Evolutionary conservation across 2,888 invertebrate species (phyloP).

Genomic region (Tachina grossa): DNA sequence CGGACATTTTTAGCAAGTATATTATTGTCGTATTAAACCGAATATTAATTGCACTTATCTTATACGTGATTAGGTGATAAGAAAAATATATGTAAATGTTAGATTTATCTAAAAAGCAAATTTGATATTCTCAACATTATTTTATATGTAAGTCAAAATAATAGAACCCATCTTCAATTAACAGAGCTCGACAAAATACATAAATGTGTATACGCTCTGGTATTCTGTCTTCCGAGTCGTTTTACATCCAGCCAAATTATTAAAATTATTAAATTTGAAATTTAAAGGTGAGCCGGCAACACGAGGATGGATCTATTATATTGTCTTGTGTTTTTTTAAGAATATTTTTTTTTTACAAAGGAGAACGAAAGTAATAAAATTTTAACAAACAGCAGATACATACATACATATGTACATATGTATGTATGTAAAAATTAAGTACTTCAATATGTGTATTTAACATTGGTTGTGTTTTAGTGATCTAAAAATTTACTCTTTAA

Average conservation of each 20-base stretch:
- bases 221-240: not conserved
- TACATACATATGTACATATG: constrained; percentile 5
- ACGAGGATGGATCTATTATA: constrained; percentile 35
- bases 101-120: constrained; percentile 50
- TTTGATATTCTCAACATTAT: constrained; percentile 32
- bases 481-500: constrained; percentile 83
- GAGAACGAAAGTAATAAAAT: constrained; percentile 52
- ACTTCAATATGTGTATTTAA: constrained; percentile 61
- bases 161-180: constrained; percentile 33
- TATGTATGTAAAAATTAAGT: constrained; percentile 39
- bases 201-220: too few species aligned
- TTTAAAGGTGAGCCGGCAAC: constrained; percentile 31
- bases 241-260: not conserved
- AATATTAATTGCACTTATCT: constrained; percentile 52
- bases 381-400: constrained; percentile 55
- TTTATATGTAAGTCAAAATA: constrained; percentile 42
- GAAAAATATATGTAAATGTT: constrained; percentile 54
- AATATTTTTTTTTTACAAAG: constrained; percentile 50
- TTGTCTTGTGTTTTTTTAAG: constrained; percentile 28
- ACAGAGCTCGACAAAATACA: constrained; percentile 21
- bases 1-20: constrained; percentile 55
- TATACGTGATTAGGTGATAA: constrained; percentile 56
- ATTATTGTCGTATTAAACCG: constrained; percentile 54
- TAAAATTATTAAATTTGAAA: not conserved
- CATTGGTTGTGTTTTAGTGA: constrained; percentile 75